A percentile compares a stretch with the other conserved stretches of the same genome.
Conservation (phyloP, 2,113 vertebrate genomes). For the Microtus oregoni region DNA sequence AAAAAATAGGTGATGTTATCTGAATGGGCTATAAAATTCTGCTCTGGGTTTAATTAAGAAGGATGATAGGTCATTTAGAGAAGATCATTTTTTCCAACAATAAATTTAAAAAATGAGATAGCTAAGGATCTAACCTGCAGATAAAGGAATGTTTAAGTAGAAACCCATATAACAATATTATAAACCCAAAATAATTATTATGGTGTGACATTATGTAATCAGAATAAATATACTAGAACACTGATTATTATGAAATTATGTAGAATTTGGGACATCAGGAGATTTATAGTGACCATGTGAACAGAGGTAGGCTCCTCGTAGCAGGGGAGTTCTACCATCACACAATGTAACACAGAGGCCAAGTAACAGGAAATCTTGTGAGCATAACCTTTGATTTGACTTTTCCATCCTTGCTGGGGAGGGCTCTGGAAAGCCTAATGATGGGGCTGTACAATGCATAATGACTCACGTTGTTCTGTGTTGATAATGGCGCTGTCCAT, state of each 20-base stretch:
- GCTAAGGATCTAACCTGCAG: not conserved
- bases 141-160: not conserved
- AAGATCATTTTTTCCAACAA: not conserved
- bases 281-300: not conserved
- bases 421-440: no score
- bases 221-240: slow-evolving; percentile 35
- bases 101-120: not conserved
- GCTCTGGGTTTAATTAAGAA: not conserved
- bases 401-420: not conserved
- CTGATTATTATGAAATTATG: not conserved
- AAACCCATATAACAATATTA: not conserved
- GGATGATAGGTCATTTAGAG: not conserved
- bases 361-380: not conserved
- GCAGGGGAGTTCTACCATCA: not conserved
- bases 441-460: not conserved
- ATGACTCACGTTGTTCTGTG: not conserved
- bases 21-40: slow-evolving; percentile 7
- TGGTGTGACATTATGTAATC: not conserved
- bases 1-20: not conserved
- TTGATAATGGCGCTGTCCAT: not conserved
- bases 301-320: not conserved
- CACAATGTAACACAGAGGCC: not conserved
- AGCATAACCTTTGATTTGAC: not conserved
- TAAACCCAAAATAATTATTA: slow-evolving; percentile 17
- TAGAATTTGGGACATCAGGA: not conserved